A percentile compares a stretch with the other conserved stretches of the same genome.
phyloP scores from a whole-genome alignment of 2,888 invertebrate species.

The Acanthosepion esculentum region DNA sequence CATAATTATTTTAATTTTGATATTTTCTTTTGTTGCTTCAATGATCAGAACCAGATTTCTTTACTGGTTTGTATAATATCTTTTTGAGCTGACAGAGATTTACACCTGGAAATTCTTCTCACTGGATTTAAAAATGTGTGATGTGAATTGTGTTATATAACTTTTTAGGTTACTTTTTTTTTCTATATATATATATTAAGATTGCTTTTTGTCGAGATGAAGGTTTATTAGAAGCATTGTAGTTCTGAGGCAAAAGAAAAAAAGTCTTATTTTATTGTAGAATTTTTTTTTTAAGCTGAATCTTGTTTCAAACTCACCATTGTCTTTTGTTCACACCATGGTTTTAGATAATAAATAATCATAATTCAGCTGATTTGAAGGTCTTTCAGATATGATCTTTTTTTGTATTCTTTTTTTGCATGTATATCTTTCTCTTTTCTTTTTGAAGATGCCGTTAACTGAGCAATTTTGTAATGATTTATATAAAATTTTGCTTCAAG shows the following conservation, averaged over 20 bases:
- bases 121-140: no score
- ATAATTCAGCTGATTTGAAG: not conserved
- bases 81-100: no score
- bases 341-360: not conserved
- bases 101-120: no score
- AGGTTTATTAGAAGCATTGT: not conserved
- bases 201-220: not conserved
- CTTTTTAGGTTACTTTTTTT: no score
- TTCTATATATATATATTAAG: no score
- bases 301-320: not conserved
- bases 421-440: not conserved
- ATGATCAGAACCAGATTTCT: no score
- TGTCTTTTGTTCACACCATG: not conserved
- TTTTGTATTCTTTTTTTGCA: not conserved
- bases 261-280: not conserved
- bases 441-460: not conserved
- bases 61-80: no score
- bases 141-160: no score
- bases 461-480: slow-evolving; percentile 25
- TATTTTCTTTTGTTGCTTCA: no score
- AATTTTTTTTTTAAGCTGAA: not conserved
- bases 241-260: not conserved
- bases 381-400: not conserved
- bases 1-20: no score
- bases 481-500: not conserved